Evolutionary conservation across 2,888 invertebrate species (phyloP).

Genomic region (Volucella inflata): DNA sequence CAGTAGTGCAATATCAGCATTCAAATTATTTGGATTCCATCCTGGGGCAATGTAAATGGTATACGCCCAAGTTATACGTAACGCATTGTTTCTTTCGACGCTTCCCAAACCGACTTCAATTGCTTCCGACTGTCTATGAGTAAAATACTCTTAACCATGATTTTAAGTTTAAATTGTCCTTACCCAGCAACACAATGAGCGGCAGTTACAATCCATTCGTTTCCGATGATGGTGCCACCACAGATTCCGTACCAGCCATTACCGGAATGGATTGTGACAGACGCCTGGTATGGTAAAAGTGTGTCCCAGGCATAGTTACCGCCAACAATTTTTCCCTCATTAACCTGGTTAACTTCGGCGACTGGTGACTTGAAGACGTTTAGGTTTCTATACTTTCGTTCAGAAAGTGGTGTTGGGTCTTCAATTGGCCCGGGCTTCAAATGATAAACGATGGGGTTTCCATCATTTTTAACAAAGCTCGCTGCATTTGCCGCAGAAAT

Average conservation of each 20-base stretch:
- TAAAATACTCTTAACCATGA: too few relatives aligned
- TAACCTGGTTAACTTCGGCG: background rate
- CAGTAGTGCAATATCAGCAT: slow-evolving; percentile 82
- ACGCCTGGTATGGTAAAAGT: slow-evolving; percentile 20
- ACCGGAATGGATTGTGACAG: slow-evolving; percentile 2
- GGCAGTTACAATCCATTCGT: slow-evolving; percentile 82
- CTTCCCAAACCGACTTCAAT: slow-evolving; percentile 48
- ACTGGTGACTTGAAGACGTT: background rate
- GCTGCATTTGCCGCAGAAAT: slow-evolving; percentile 8
- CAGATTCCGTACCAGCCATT: background rate
- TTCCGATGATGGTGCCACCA: slow-evolving; percentile 79
- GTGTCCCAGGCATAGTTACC: slow-evolving; percentile 3
- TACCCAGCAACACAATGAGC: slow-evolving; percentile 82
- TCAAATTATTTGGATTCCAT: slow-evolving; percentile 77
- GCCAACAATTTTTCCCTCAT: slow-evolving; percentile 6
- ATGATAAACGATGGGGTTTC: background rate
- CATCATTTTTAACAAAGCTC: background rate
- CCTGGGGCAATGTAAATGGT: slow-evolving; percentile 77
- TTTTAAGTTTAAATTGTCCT: slow-evolving; percentile 47
- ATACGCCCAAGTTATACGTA: slow-evolving; percentile 9
- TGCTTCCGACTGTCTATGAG: background rate
- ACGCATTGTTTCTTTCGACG: slow-evolving; percentile 3
- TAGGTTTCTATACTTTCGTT: slow-evolving; percentile 5
- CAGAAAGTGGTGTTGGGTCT: background rate
- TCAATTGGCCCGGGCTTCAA: background rate